Conservation (phyloP, 2,797 vertebrate genomes). For the Neopelma chrysocephalum region DNA sequence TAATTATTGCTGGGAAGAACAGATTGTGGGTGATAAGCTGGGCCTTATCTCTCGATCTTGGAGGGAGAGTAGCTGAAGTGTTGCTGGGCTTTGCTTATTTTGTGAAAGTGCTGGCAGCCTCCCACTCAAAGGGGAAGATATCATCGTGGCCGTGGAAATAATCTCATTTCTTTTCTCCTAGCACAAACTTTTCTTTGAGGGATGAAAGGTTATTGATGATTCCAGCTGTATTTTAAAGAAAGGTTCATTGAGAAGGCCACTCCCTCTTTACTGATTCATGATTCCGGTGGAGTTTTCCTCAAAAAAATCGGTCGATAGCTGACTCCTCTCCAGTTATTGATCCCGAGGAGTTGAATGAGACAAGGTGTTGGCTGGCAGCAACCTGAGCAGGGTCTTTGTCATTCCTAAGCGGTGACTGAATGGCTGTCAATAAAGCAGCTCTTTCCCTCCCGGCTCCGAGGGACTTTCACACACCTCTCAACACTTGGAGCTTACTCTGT, state of each 20-base stretch:
- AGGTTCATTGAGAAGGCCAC: neutral
- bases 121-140: neutral
- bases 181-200: neutral
- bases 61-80: neutral
- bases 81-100: neutral
- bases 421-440: neutral
- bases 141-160: accelerated
- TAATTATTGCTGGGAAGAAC: neutral
- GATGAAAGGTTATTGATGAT: neutral
- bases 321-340: conserved; percentile 7
- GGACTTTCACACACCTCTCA: accelerated
- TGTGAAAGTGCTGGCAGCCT: neutral
- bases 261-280: neutral
- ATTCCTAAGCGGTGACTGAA: neutral
- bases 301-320: neutral
- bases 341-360: neutral
- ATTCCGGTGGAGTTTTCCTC: neutral
- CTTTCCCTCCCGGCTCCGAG: accelerated
- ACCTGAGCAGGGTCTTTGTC: neutral
- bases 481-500: neutral
- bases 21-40: neutral
- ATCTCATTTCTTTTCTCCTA: neutral
- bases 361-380: neutral
- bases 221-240: neutral
- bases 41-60: neutral